A percentile compares a stretch with the other conserved stretches of the same genome.
Conservation (phyloP, 2,797 vertebrate species). For the Oceanodroma leucorhoa region DNA sequence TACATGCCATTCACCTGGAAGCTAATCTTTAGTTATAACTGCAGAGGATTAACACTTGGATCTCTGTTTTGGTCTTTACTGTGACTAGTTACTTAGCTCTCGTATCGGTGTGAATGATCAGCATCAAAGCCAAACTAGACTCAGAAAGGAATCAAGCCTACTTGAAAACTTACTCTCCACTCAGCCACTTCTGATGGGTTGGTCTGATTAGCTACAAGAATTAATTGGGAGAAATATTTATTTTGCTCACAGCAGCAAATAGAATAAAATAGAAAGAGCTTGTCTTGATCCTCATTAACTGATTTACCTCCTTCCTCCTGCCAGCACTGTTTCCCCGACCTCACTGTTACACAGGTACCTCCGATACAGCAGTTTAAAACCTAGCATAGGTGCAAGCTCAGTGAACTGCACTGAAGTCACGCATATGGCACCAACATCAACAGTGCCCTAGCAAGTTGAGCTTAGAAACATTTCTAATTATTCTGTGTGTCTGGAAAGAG, state of each 20-base stretch:
- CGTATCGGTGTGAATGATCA: accelerated
- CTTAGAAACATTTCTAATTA: not conserved
- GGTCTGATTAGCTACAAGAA: not conserved
- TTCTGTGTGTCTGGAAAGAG: not conserved
- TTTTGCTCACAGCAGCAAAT: not conserved
- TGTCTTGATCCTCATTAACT: not conserved
- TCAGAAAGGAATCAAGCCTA: not conserved
- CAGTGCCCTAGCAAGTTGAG: not conserved
- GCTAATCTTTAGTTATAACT: not conserved
- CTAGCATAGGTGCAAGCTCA: not conserved
- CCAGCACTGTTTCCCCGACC: not conserved
- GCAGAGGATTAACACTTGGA: not conserved
- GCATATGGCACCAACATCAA: not conserved
- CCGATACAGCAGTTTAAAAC: not conserved
- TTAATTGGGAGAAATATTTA: not conserved
- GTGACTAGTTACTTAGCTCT: not conserved
- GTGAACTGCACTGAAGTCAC: not conserved
- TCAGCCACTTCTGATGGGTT: not conserved
- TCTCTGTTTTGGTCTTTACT: not conserved
- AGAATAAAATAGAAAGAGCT: not conserved
- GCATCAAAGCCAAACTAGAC: not conserved
- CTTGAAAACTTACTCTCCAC: not conserved
- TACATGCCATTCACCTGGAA: not conserved
- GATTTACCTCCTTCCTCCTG: not conserved
- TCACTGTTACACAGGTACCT: not conserved